Percentiles rank a stretch among this genome's conserved stretches.
Evolutionary conservation across 2,113 vertebrate genomes (phyloP).

Genomic region (human (Homo sapiens)): GRCh38 chr15:97531001-97531500

Average conservation of each 20-base stretch:
- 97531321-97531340: background rate
- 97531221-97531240: background rate
- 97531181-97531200: background rate
- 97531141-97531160: background rate
- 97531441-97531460: background rate
- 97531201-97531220: background rate
- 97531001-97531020: background rate
- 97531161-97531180: background rate
- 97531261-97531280: background rate
- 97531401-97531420: background rate
- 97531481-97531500: background rate
- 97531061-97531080: background rate
- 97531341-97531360: background rate
- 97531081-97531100: background rate
- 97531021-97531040: background rate
- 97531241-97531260: background rate
- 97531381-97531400: background rate
- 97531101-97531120: background rate
- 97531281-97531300: background rate
- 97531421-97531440: background rate
- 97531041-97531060: background rate
- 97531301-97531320: background rate
- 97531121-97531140: background rate
- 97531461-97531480: background rate
- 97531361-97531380: background rate